Base-by-base conservation (phyloP, 2,113 vertebrate species). In the Daboia siamensis region DNA sequence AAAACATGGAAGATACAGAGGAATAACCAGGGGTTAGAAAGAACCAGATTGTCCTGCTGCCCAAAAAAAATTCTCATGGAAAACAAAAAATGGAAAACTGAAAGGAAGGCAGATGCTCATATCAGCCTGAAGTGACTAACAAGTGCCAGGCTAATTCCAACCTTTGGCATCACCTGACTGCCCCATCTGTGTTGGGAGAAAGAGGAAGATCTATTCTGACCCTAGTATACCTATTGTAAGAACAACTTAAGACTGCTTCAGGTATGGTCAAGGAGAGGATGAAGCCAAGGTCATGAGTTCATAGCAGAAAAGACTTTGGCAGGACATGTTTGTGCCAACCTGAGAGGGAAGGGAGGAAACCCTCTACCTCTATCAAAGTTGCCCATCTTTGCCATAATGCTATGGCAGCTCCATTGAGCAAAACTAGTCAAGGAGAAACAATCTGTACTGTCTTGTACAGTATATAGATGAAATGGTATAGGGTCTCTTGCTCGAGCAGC, bases 331-430 rank as follows among this genome's bases (percentile, higher is more conserved):
- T 69, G 29, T n/a, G 61, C 29, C 61, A 69, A n/a, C 4, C 29
- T n/a, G 61, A 69, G 61, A 69, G 26, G 29, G 12, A n/a, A 69
- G 61, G 13, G 61, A 69, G 64, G 64, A 91, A 51, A 21, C 29
- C 26, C 52, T 39, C 13, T 48, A 51, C 29, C 13, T 33, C 6
- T 69, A 13, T 21, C 46, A 89, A 74, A 59, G 8, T 46, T 86
- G 54, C 15, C 10, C 8, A 48, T 33, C 9, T 39, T 48, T 88
- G 21, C 90, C 90, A 80, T 33, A 3, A 33, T 13, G 23, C 93
- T 80, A 92, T 92, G 1, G 23, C 90, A 90, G 85, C 92, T 48
- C 90, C 44, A 91, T 93, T 87, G 86, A 29, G 56, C 33, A 29
- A 20, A 51, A 29, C 61, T 44, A 55, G 10, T 12, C n/a, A 8